Evolutionary conservation across 1,140 invertebrate genomes (phyloP), one percentile per base, ranked within the genome.

Genomic region (Trichogramma pretiosum): DNA sequence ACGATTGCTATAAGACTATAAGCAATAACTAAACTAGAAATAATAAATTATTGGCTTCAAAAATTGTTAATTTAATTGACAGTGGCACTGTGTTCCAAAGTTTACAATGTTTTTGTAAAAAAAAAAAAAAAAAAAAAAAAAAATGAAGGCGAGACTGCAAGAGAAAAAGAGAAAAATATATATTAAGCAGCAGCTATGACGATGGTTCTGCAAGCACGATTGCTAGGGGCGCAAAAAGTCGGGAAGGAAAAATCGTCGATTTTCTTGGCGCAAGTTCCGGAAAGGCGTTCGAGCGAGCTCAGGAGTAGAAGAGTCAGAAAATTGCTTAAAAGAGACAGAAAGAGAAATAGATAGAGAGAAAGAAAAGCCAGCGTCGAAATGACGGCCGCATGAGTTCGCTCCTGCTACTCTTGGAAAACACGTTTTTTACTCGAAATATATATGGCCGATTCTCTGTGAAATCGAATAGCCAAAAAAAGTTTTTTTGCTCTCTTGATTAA

Each of bases 201-300:
- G n/a, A n/a, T n/a, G n/a, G 33, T 34, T 43, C 42, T 41, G 17
- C 39, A n/a, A 17, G 21, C 35, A 50, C 19, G 34, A 39, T 39
- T 13, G 28, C 4, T 44, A 18, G 17, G 34, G 18, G 19, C 28
- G 41, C 16, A 21, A 30, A 45, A 45, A 35, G 37, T 50, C 41
- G 42, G 36, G 40, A 45, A 5, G 30, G 42, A 16, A 23, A 45
- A 50, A 40, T 40, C 21, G 48, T 50, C 41, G 42, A 50, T 50
- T 50, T 50, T 50, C 42, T 45, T 50, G 48, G 40, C 21, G 48
- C 28, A 41, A 44, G 48, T 43, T 49, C 46, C 39, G 41, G 41
- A 19, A 43, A 49, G 41, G 28, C 48, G 38, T 34, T 48, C 46
- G 30, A 35, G 36, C 13, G n/a, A n/a, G 43, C 33, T 26, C 16